Base-by-base conservation (phyloP, 2,113 vertebrate genomes). In the Rhinolophus sinicus region DNA sequence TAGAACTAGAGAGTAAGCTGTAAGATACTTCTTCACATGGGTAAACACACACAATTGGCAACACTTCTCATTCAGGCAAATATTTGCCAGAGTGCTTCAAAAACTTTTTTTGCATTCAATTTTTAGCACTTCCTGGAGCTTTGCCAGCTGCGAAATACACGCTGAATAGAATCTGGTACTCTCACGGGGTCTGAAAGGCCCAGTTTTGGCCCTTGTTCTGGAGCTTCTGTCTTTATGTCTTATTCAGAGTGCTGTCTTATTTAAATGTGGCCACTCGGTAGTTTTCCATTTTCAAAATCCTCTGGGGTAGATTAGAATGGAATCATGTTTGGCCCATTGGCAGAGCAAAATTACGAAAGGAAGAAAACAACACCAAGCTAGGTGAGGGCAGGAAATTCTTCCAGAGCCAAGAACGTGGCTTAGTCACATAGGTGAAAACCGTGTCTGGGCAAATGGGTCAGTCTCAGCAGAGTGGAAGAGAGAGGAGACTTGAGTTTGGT, bases 311-410 rank as follows among this genome's bases (percentile, higher is more conserved):
- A 73, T 22, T 8, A 54, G 35, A 82, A 93, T 35, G 54, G 69
- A 94, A 47, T 75, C 38, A 21, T 35, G 40, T 33, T 88, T 93
- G 60, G 73, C n/a, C 28, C 67, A 70, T 12, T 64, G 87, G 78
- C 44, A 73, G 50, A 93, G 33, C n/a, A 78, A 97, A 90, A 56
- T 65, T 86, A 85, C 13, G 47, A 83, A 96, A 78, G 77, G 62
- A 91, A 72, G 67, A 82, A 85, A 92, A 90, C 47, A 70, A 21
- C 90, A 28, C 22, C 30, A 26, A 95, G 14, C 80, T 24, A 54
- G 70, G 19, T 58, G 75, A 93, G 76, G 58, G 52, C 40, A 97
- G 81, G 67, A 85, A 77, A 64, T 75, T 54, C 44, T 90, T 83
- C 54, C 9, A 91, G 35, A 47, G 58, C 70, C 87, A 93, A 92